These are phyloP conservation scores for Syrista parreyssii DNA, from an alignment of 2,888 invertebrate genomes.

Conservation along the genomic window DNA sequence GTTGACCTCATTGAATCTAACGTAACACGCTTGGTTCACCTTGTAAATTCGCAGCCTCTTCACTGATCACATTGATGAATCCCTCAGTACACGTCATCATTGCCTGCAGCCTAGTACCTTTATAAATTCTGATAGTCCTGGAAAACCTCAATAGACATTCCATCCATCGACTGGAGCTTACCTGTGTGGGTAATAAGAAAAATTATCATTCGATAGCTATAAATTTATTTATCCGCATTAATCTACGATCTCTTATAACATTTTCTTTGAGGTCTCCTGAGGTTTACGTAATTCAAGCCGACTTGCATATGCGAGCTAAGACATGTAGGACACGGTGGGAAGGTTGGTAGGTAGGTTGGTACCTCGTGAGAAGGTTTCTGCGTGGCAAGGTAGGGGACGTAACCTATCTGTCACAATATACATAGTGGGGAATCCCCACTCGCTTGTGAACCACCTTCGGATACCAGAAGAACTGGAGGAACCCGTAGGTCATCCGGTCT, in stretches of 20 bases:
- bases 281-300: neutral
- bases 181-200: neutral
- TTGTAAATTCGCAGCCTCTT: neutral
- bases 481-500: neutral
- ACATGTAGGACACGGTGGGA: neutral
- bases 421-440: constrained; percentile 16
- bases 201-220: neutral
- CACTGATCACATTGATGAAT: neutral
- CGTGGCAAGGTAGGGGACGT: constrained; percentile 13
- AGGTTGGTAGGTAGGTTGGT: neutral
- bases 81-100: neutral
- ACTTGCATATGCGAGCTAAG: neutral
- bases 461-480: neutral
- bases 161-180: neutral
- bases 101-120: neutral
- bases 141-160: neutral
- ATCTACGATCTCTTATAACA: neutral
- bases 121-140: neutral
- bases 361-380: constrained; percentile 8
- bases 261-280: neutral
- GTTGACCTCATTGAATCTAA: neutral
- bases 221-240: neutral
- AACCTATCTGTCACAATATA: constrained; percentile 6
- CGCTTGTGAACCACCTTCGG: neutral
- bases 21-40: neutral